Evolutionary conservation across 2,888 invertebrate species (phyloP), one percentile per base, ranked within the genome.

Genomic region (Acrobasis consociella): DNA sequence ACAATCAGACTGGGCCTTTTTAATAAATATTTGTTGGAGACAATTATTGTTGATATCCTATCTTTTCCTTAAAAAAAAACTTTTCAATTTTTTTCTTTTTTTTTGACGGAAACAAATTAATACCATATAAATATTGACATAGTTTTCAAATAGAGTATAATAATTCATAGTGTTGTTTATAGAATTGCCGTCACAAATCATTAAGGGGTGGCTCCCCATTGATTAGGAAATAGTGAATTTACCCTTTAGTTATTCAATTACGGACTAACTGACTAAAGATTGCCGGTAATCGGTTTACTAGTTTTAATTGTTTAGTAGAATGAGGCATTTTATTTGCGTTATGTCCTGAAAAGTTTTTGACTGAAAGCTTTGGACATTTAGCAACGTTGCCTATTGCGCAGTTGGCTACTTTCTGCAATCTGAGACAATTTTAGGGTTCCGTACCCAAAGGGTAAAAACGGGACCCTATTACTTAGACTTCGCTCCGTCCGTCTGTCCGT

Each of bases 171-270:
- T 56, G 42, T 56, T 56, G 56, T 56, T 56, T 42, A 56, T 56
- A 56, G 17, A 56, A 56, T 42, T 56, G 42, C 62, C 61, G 64
- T 62, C 59, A 65, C 37, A 50, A 52, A 52, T 39, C 46, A 67
- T 64, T 69, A 68, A 71, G 78, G 85, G 85, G 75, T 71, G 72
- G 62, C 69, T 80, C 82, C 87, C 82, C 69, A 72, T 66, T 86
- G 83, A 91, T 89, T 82, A 91, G 92, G 92, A 92, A 92, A 92
- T 92, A 91, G 92, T 91, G 87, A 83, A 86, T 87, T 81, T 74
- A 80, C 86, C 89, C 86, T 85, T 86, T 83, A 76, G 81, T 78
- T 73, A 82, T 79, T 78, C 71, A 76, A 77, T 81, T 79, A 81
- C 72, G 69, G 72, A 80, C 77, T 73, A 76, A 71, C 66, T 75